Conservation (phyloP, 2,797 vertebrate species). For the Eospalax fontanierii region DNA sequence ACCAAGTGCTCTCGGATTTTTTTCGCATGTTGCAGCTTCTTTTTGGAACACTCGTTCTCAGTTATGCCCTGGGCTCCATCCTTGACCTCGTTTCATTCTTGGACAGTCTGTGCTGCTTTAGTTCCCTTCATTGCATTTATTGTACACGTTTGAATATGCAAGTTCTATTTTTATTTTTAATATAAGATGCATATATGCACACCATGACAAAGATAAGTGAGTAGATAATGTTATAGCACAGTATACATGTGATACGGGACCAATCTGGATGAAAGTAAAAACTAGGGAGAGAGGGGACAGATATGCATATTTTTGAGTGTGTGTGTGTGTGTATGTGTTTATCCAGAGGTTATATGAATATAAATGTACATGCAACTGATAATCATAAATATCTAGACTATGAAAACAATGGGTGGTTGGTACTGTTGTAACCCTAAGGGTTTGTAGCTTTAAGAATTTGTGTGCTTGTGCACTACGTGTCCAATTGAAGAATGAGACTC, state of each 20-base stretch:
- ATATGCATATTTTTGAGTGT: neutral
- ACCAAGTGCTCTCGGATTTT: neutral
- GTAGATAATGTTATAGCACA: neutral
- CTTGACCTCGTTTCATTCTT: neutral
- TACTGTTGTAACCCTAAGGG: neutral
- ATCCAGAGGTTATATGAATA: neutral
- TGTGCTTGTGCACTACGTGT: neutral
- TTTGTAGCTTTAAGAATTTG: neutral
- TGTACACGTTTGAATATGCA: neutral
- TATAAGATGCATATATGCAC: neutral
- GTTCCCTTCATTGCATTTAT: neutral
- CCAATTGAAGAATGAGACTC: neutral
- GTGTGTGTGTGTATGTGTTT: fast-evolving
- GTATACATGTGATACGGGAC: neutral
- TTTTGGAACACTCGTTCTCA: neutral
- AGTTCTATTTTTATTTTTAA: neutral
- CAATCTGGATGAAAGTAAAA: slow-evolving; percentile 7
- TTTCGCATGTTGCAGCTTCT: neutral
- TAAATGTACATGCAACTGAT: neutral
- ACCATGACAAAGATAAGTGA: neutral
- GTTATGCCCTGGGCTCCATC: neutral
- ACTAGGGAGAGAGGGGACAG: neutral
- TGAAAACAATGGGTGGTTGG: neutral
- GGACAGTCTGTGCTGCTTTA: neutral
- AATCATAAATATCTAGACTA: neutral